Conservation (phyloP, 1,140 invertebrate genomes). For the Thaumatotibia leucotreta region DNA sequence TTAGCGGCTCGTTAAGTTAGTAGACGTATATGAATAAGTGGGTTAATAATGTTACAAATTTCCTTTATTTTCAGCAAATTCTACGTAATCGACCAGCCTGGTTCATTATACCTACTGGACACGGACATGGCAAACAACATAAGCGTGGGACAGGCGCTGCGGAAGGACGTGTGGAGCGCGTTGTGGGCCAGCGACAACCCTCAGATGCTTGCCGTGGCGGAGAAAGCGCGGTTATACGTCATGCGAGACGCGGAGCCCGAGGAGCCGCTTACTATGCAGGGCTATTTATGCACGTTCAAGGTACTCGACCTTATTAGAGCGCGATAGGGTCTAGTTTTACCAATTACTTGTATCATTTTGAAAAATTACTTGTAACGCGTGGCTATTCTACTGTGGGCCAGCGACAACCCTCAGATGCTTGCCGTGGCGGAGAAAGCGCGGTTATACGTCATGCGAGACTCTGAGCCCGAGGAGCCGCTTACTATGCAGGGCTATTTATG, state of each 20-base stretch:
- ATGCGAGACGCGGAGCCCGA: constrained; percentile 93
- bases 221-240: constrained; percentile 97
- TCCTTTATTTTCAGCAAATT: constrained; percentile 55
- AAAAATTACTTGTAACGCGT: too few species aligned
- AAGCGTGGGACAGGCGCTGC: constrained; percentile 80
- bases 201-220: constrained; percentile 92
- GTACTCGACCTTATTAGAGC: too few species aligned
- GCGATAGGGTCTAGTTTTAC: too few species aligned
- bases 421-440: too few species aligned
- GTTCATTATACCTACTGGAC: constrained; percentile 79
- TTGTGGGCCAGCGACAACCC: constrained; percentile 96
- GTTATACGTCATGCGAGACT: too few species aligned
- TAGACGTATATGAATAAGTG: too few species aligned
- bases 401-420: too few species aligned
- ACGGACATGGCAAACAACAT: constrained; percentile 75
- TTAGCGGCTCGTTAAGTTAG: too few species aligned
- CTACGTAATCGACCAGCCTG: constrained; percentile 80
- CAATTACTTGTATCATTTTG: too few species aligned
- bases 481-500: too few species aligned
- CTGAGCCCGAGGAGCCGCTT: too few species aligned
- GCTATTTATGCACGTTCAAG: constrained; percentile 89
- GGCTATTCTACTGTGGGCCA: too few species aligned
- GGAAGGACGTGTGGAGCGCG: constrained; percentile 97
- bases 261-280: constrained; percentile 89
- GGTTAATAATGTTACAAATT: not conserved